Conservation (phyloP, 2,797 vertebrate genomes). For the Glossophaga mutica region DNA sequence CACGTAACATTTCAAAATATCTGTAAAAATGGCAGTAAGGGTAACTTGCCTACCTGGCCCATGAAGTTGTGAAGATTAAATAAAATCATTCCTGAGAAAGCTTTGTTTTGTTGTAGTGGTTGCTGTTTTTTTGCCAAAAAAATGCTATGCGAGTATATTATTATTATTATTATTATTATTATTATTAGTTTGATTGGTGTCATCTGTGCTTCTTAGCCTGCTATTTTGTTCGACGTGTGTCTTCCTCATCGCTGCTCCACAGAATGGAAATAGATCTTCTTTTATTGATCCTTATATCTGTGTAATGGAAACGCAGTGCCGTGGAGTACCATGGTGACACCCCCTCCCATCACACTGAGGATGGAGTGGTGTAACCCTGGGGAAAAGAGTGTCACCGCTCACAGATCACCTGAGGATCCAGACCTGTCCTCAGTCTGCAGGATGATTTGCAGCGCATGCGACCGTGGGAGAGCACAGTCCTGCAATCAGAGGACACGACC, state of each 20-base stretch:
- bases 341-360: background rate
- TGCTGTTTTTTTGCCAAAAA: background rate
- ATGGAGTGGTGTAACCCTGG: background rate
- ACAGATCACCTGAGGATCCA: background rate
- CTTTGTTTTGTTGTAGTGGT: background rate
- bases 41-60: background rate
- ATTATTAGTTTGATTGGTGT: background rate
- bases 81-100: background rate
- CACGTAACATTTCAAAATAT: background rate
- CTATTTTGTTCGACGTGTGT: background rate
- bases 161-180: background rate
- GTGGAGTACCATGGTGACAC: background rate
- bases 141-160: background rate
- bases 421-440: background rate
- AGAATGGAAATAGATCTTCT: conserved; percentile 19
- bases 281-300: conserved; percentile 10
- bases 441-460: background rate
- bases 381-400: background rate
- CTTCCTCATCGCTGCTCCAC: background rate
- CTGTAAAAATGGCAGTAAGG: background rate
- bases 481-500: background rate
- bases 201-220: background rate
- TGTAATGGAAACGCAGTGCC: background rate
- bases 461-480: background rate
- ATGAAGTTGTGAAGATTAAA: background rate